A percentile compares a stretch with the other conserved stretches of the same genome.
Conservation (phyloP, 2,797 vertebrate genomes). For the Anabas testudineus region DNA sequence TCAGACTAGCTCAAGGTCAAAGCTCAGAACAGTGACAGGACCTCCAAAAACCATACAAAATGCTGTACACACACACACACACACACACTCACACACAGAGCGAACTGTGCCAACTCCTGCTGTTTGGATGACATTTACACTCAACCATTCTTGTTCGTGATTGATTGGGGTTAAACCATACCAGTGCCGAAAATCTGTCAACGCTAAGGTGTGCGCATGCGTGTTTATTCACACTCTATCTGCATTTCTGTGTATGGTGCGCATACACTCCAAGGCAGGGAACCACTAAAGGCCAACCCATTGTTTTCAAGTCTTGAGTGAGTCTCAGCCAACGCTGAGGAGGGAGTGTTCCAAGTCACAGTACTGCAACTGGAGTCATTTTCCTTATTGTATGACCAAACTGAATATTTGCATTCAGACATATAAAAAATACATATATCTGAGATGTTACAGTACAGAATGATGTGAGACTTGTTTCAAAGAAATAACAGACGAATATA, state of each 20-base stretch:
- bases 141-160: slow-evolving; percentile 78
- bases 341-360: slow-evolving; percentile 22
- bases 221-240: slow-evolving; percentile 24
- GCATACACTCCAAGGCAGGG: background rate
- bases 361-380: slow-evolving; percentile 6
- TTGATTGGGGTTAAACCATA: slow-evolving; percentile 81
- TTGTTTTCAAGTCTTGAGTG: slow-evolving; percentile 35
- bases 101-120: slow-evolving; percentile 78
- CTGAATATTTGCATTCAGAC: slow-evolving; percentile 3
- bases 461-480: background rate
- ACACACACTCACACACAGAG: slow-evolving; percentile 44
- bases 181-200: slow-evolving; percentile 76
- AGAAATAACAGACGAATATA: slow-evolving; percentile 2
- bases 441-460: background rate
- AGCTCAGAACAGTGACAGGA: slow-evolving; percentile 70
- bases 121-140: slow-evolving; percentile 78
- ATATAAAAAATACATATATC: background rate
- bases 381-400: slow-evolving; percentile 6
- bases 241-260: slow-evolving; percentile 8
- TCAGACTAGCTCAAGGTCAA: slow-evolving; percentile 75
- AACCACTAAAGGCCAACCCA: slow-evolving; percentile 23
- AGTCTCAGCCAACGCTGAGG: slow-evolving; percentile 27
- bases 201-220: slow-evolving; percentile 46
- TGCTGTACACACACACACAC: slow-evolving; percentile 37
- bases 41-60: slow-evolving; percentile 71